A percentile compares a stretch with the other conserved stretches of the same genome.
phyloP scores from a whole-genome alignment of 2,797 vertebrate species.

The Gastrophryne carolinensis region DNA sequence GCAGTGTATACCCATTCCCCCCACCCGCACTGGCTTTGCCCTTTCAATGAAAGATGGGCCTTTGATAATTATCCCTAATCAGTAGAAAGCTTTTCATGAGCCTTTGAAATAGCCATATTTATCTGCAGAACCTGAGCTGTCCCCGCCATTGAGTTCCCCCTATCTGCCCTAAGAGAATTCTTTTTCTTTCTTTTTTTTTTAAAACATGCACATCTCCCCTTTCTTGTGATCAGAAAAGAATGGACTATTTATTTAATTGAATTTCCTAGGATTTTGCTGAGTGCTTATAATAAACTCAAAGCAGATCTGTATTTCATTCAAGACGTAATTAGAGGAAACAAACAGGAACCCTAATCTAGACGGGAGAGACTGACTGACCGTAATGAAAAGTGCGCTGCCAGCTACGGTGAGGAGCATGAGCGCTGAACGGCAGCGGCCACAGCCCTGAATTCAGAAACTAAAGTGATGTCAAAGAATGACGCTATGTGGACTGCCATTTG shows the following conservation, averaged over 20 bases:
- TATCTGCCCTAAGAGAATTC: background rate
- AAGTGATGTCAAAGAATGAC: too few relatives aligned
- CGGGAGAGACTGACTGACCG: background rate
- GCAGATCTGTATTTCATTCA: slow-evolving; percentile 33
- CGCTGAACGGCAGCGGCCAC: too few relatives aligned
- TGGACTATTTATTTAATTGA: slow-evolving; percentile 34
- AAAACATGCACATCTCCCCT: background rate
- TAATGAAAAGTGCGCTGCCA: background rate
- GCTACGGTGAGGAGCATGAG: too few relatives aligned
- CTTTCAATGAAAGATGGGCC: slow-evolving; percentile 3
- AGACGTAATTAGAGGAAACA: background rate
- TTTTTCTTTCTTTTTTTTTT: too few relatives aligned
- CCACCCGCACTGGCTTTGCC: too few relatives aligned
- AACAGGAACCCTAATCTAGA: background rate
- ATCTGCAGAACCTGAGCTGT: background rate
- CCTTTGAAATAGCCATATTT: slow-evolving; percentile 11
- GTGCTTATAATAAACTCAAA: slow-evolving; percentile 35
- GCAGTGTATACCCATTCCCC: background rate
- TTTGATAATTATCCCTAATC: slow-evolving; percentile 1
- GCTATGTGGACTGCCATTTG: too few relatives aligned
- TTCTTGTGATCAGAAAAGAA: background rate
- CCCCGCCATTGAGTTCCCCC: background rate
- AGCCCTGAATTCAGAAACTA: too few relatives aligned
- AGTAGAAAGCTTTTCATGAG: background rate
- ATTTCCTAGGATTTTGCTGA: slow-evolving; percentile 38